These are phyloP conservation scores for Zhuqinia jingwanae DNA, from an alignment of 2,888 invertebrate genomes.

Conservation along the genomic window DNA sequence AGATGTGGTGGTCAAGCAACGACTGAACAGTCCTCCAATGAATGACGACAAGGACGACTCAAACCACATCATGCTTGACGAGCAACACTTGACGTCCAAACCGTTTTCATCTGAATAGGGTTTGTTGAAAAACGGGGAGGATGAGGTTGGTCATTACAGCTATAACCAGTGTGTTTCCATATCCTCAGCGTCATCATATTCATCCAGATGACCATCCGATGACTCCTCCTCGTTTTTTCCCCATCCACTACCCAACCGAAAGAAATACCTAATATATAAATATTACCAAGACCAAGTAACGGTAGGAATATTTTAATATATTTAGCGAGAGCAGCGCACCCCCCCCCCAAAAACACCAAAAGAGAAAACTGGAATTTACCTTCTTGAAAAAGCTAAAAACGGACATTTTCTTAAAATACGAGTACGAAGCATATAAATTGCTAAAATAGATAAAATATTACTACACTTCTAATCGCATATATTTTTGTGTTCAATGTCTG, in stretches of 20 bases:
- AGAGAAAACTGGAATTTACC: conserved; percentile 6
- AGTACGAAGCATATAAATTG: not conserved
- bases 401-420: too few relatives aligned
- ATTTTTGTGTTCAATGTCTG: conserved; percentile 58
- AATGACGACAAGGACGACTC: conserved; percentile 77
- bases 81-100: conserved; percentile 56
- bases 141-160: conserved; percentile 56
- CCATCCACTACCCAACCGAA: too few relatives aligned
- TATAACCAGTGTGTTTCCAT: not conserved
- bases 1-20: conserved; percentile 72
- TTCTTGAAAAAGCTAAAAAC: not conserved
- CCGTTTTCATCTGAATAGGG: conserved; percentile 68
- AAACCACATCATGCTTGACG: conserved; percentile 71
- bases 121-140: conserved; percentile 62
- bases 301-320: too few relatives aligned
- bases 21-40: conserved; percentile 63
- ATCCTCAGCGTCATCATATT: conserved; percentile 37
- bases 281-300: too few relatives aligned
- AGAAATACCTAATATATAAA: too few relatives aligned
- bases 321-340: too few relatives aligned
- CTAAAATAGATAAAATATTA: not conserved
- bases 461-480: conserved; percentile 30
- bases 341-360: not conserved
- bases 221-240: conserved; percentile 58
- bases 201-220: conserved; percentile 53